These are phyloP conservation scores for Osmerus mordax DNA, from an alignment of 2,113 vertebrate species.

Conservation along the genomic window DNA sequence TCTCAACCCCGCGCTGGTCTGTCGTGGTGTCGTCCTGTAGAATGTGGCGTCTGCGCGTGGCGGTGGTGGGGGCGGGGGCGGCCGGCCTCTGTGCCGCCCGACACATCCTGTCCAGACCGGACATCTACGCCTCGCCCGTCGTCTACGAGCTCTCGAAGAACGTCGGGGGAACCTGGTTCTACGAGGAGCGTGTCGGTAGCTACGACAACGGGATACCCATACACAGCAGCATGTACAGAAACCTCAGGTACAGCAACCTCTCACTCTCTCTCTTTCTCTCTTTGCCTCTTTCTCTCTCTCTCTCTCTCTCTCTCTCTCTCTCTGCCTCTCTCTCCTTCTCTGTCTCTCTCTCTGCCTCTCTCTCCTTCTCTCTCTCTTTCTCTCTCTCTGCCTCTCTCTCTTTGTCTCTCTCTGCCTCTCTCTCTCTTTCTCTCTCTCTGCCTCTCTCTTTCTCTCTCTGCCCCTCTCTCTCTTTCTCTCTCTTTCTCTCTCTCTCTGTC, in stretches of 20 bases:
- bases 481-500: not conserved
- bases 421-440: not conserved
- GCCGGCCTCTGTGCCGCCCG: conserved; percentile 73
- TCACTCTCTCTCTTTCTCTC: not conserved
- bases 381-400: not conserved
- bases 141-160: conserved; percentile 65
- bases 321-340: not conserved
- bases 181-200: conserved; percentile 56
- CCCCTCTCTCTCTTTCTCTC: not conserved
- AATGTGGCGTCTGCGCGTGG: conserved; percentile 48
- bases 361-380: not conserved
- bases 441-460: not conserved
- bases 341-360: not conserved
- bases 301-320: not conserved
- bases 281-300: not conserved
- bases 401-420: not conserved
- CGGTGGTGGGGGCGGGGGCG: conserved; percentile 72
- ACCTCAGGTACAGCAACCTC: conserved; percentile 61
- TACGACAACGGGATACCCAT: conserved; percentile 35
- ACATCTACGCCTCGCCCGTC: conserved; percentile 63
- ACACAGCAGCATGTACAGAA: conserved; percentile 79
- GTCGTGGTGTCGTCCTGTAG: not conserved
- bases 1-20: too few species aligned
- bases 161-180: conserved; percentile 78
- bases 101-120: conserved; percentile 63